Base-by-base conservation (phyloP, 2,888 invertebrate species). In the Ptilodon capucinus region DNA sequence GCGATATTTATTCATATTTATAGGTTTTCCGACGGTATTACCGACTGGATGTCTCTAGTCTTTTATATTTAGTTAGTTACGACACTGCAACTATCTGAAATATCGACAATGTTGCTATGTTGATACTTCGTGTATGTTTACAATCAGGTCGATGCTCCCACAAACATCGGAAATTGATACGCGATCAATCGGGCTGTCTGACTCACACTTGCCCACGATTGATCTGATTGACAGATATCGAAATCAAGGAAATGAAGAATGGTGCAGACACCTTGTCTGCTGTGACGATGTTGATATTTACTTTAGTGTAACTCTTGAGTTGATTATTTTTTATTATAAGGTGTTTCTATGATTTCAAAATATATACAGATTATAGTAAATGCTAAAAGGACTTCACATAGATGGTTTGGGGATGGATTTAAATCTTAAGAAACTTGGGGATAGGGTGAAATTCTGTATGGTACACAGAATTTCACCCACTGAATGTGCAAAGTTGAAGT, bases 211-310 rank as follows among this genome's bases (percentile, higher is more conserved):
- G 46, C 30, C 45, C 9, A 47, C 49, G 43, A 51, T 54, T 44
- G 46, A 47, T 54, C 38, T 56, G 62, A 66, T 60, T 54, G 66
- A 68, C 56, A 54, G 49, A 46, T 46, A 18, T 48, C 38, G 43
- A 54, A 45, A 50, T 45, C 32, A 46, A 47, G 47, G 39, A 43
- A 51, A 58, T 48, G 46, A 57, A 58, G 52, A 25, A 34, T 41
- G 43, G 45, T 23, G 30, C 43, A 46, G 42, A 44, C 56, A 43
- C 23, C 19, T 42, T 43, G 28, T 28, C 28, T 28, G 2, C 11
- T 7, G n/a, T n/a, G n/a, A 28, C 28, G 23, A 23, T 28, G 28
- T 60, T 42, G 49, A 32, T 59, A 42, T 43, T 14, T 40, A 4
- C 21, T 42, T 43, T 50, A 46, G 21, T 2, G 25, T 14, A 38